A percentile compares a stretch with the other conserved stretches of the same genome.
phyloP scores from a whole-genome alignment of 2,888 invertebrate species.

The Drosophila vallismaia region DNA sequence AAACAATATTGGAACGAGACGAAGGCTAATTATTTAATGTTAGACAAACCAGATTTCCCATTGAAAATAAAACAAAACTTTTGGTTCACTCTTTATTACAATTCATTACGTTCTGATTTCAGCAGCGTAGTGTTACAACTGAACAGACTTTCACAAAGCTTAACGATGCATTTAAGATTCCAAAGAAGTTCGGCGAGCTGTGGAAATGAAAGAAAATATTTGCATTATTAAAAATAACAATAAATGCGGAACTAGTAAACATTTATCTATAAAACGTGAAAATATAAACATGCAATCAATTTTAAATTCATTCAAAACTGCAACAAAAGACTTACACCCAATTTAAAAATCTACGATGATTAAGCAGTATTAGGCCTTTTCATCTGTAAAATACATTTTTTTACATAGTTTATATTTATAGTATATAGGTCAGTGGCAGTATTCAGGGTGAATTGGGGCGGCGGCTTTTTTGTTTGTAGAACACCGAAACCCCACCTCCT shows the following conservation, averaged over 20 bases:
- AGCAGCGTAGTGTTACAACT: neutral
- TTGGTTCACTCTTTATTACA: neutral
- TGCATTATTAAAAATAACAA: neutral
- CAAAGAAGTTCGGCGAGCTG: neutral
- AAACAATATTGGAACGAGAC: no score
- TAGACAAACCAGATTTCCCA: no score
- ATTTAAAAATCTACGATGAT: slow-evolving; percentile 17
- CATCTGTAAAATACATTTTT: slow-evolving; percentile 61
- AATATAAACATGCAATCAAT: neutral
- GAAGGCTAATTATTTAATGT: no score
- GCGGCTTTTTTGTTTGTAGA: no score
- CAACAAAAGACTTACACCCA: slow-evolving; percentile 61
- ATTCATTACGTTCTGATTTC: neutral
- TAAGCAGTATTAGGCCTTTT: slow-evolving; percentile 47
- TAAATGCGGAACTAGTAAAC: neutral
- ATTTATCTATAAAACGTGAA: neutral
- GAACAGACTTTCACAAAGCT: neutral
- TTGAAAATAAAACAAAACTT: neutral
- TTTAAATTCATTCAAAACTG: neutral
- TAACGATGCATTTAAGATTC: neutral
- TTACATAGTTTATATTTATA: neutral
- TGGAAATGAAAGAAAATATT: neutral
- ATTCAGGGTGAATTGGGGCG: no score
- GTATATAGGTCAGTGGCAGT: neutral
- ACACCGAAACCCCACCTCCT: no score